Base-by-base conservation (phyloP, 1,140 invertebrate species). In the Dendrolimus kikuchii region DNA sequence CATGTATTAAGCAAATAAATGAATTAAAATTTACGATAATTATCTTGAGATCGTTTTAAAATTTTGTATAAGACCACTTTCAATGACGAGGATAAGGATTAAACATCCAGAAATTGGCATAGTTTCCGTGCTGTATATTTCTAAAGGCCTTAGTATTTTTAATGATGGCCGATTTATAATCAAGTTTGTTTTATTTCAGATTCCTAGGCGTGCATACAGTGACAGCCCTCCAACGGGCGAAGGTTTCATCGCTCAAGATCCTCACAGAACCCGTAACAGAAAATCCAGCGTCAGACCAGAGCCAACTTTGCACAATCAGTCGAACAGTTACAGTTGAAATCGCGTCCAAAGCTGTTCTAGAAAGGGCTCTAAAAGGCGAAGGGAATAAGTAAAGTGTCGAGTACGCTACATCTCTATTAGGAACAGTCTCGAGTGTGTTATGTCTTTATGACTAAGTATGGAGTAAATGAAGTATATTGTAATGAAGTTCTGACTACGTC, bases 221-320 rank as follows among this genome's bases (percentile, higher is more conserved):
- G 6, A 92, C 93, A 43, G 95, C 95, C 7, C 96, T 96, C 86
- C 94, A 96, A 68, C 90, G 95, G 40, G 95, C 95, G 53, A 95
- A 95, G 85, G 94, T 96, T 7, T 95, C 94, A 6, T 94, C 94
- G 1, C 89, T 96, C n/a, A 94, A 92, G 66, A 96, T 97, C 64
- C 88, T 95, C 10, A 88, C 82, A 2, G 81, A 83, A 38, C 64
- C 66, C 1, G 46, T 57, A 45, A 55, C 69, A 6, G 66, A 70
- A 8, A 42, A 46, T 37, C 55, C 40, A 7, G 50, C 49, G 6
- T 38, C 41, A 8, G 71, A 75, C 40, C 63, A 72, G 10, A 62
- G 51, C 2, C 74, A 77, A 7, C 55, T 88, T 7, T 71, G 74
- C 5, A 87, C 85, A 47, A 88, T 88, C 66, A 88, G 86, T 71